Evolutionary conservation across 2,797 vertebrate species (phyloP).

Genomic region (Scolopax rusticola): DNA sequence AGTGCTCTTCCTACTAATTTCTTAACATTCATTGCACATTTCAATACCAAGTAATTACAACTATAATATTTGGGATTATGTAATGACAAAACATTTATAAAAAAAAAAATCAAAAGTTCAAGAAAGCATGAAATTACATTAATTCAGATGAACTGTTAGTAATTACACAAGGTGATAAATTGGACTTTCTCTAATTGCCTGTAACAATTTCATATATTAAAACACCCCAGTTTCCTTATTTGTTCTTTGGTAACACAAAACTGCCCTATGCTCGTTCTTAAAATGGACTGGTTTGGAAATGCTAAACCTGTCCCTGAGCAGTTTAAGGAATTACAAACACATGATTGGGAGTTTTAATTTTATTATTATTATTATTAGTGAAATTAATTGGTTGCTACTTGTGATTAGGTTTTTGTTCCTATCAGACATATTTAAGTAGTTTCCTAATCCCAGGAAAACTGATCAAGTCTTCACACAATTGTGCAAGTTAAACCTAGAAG

Average conservation of each 20-base stretch:
- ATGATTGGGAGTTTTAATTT: accelerated
- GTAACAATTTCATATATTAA: conserved; percentile 11
- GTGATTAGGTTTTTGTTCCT: neutral
- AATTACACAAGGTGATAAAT: conserved; percentile 67
- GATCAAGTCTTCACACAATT: too few relatives aligned
- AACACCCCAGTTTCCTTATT: neutral
- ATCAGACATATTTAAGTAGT: neutral
- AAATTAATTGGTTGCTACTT: neutral
- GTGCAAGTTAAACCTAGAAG: neutral
- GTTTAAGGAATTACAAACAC: neutral
- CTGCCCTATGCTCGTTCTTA: neutral
- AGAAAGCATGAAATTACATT: conserved; percentile 69
- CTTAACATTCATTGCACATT: conserved; percentile 18
- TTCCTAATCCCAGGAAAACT: neutral
- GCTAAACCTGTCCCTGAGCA: neutral
- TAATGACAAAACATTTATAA: conserved; percentile 50
- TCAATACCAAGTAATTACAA: conserved; percentile 39
- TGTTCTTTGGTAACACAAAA: neutral
- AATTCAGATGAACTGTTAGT: conserved; percentile 57
- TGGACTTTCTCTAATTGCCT: conserved; percentile 54
- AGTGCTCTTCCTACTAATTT: neutral
- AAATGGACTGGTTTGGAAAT: neutral
- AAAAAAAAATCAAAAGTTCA: conserved; percentile 47
- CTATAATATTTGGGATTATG: conserved; percentile 44
- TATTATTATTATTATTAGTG: neutral